These are phyloP conservation scores for Anableps anableps DNA, from an alignment of 2,797 vertebrate species.

Conservation along the genomic window DNA sequence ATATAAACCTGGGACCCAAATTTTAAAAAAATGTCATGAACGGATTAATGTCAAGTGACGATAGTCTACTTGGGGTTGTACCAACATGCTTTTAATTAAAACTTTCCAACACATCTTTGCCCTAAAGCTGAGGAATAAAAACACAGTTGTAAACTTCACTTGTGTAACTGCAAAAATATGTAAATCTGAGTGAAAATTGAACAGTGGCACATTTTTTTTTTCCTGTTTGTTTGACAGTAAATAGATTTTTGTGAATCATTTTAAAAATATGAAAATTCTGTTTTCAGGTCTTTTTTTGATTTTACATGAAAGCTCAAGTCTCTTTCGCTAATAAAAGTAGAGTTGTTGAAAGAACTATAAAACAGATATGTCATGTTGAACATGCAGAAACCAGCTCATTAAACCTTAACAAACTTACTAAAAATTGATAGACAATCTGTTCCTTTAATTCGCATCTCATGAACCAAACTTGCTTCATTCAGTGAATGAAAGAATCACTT, in stretches of 20 bases:
- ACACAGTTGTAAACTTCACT: constrained; percentile 81
- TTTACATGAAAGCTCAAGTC: neutral
- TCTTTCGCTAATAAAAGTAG: neutral
- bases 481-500: no score
- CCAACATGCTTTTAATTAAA: constrained; percentile 98
- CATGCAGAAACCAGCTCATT: neutral
- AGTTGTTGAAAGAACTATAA: neutral
- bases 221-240: constrained; percentile 85
- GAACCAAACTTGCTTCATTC: neutral
- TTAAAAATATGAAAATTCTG: constrained; percentile 23
- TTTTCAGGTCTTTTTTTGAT: neutral
- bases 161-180: constrained; percentile 57
- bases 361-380: neutral
- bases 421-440: neutral
- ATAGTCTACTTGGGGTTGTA: constrained; percentile 88
- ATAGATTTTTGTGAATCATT: constrained; percentile 78
- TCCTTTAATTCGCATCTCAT: neutral
- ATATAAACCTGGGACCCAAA: constrained; percentile 74
- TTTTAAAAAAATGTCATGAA: constrained; percentile 83
- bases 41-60: constrained; percentile 86
- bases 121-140: constrained; percentile 80
- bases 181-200: constrained; percentile 68
- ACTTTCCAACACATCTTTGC: constrained; percentile 88
- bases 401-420: neutral
- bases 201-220: constrained; percentile 84